These are phyloP conservation scores for Nomada lathburiana DNA, from an alignment of 2,888 invertebrate genomes.

Conservation along the genomic window DNA sequence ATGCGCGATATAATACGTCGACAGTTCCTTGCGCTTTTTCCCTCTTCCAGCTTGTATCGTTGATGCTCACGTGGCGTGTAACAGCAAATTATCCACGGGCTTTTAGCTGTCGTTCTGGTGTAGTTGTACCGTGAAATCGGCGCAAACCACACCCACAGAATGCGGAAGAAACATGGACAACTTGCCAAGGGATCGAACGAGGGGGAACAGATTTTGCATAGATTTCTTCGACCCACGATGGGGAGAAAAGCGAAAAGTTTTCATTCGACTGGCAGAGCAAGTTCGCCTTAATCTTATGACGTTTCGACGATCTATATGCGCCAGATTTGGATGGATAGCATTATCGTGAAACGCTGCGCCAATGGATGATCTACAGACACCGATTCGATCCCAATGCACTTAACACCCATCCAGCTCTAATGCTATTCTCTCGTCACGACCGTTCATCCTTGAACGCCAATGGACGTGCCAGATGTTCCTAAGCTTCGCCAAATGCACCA, in stretches of 20 bases:
- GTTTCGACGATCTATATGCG: constrained; percentile 3
- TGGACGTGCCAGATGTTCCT: constrained; percentile 68
- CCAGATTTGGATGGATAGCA: constrained; percentile 13
- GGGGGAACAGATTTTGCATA: constrained; percentile 40
- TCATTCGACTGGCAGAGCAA: not conserved
- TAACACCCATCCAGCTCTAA: constrained; percentile 70
- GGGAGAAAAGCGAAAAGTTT: not conserved
- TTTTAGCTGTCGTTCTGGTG: constrained; percentile 79
- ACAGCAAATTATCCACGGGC: constrained; percentile 79
- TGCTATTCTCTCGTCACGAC: constrained; percentile 71
- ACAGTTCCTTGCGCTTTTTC: constrained; percentile 67
- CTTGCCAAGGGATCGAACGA: constrained; percentile 35
- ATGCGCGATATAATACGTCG: constrained; percentile 65
- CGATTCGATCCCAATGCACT: constrained; percentile 70
- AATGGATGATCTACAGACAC: constrained; percentile 58
- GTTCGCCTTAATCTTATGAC: not conserved
- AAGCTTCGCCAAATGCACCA: constrained; percentile 50
- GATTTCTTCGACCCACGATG: not conserved
- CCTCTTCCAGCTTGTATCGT: constrained; percentile 65
- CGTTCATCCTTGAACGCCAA: constrained; percentile 67
- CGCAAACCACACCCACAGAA: constrained; percentile 77
- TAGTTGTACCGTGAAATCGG: constrained; percentile 81
- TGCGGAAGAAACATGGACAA: constrained; percentile 44
- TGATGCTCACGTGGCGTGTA: constrained; percentile 67
- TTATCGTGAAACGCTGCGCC: constrained; percentile 45